These are phyloP conservation scores for Drosophila novamexicana DNA, from an alignment of 1,140 invertebrate species.

Conservation along the genomic window DNA sequence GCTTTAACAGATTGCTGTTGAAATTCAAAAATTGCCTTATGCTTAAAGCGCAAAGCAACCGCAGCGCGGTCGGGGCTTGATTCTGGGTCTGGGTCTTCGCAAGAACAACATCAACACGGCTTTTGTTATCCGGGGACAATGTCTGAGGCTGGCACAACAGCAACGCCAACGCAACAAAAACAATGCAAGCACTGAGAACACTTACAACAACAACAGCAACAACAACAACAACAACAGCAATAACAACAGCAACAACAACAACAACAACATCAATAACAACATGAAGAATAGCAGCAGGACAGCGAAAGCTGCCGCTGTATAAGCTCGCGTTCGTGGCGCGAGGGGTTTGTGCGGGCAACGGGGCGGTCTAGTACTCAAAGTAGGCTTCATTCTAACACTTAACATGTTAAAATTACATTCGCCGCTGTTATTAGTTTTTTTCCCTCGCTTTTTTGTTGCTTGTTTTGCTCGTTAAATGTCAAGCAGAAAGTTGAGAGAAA, in stretches of 20 bases:
- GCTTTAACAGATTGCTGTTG: conserved; percentile 41
- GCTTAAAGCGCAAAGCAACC: conserved; percentile 29
- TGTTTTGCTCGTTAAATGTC: conserved; percentile 71
- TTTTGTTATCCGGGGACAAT: conserved; percentile 72
- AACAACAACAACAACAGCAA: conserved; percentile 13
- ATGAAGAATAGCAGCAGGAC: conserved; percentile 18
- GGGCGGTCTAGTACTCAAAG: conserved; percentile 51
- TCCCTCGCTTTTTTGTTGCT: conserved; percentile 29
- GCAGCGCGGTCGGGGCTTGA: background rate
- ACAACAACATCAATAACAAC: conserved; percentile 6
- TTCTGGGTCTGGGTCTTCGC: conserved; percentile 38
- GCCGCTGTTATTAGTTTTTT: conserved; percentile 42
- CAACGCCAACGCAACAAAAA: conserved; percentile 33
- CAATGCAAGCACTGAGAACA: conserved; percentile 28
- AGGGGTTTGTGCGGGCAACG: background rate
- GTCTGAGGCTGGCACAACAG: conserved; percentile 50
- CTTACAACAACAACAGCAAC: conserved; percentile 12
- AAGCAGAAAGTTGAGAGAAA: conserved; percentile 74
- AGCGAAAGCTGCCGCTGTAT: conserved; percentile 21
- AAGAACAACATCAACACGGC: conserved; percentile 50
- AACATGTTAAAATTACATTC: conserved; percentile 74
- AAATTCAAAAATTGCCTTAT: conserved; percentile 16
- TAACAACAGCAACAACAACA: conserved; percentile 6
- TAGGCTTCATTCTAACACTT: conserved; percentile 81
- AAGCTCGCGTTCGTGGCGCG: background rate